Conservation (phyloP, 2,888 invertebrate genomes). For the Nymphalis urticae region DNA sequence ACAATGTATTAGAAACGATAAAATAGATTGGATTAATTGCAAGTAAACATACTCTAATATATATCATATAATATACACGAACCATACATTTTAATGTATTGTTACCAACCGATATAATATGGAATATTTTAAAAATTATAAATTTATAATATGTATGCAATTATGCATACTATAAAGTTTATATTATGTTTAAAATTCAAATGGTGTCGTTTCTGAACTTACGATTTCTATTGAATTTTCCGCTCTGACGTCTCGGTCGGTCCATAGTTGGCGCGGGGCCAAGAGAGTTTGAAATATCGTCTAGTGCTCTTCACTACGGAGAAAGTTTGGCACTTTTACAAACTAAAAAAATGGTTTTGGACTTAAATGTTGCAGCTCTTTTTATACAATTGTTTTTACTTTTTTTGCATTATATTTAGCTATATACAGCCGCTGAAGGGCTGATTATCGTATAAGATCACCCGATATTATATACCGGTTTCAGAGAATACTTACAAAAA, state of each 20-base stretch:
- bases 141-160: background rate
- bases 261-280: slow-evolving; percentile 4
- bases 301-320: slow-evolving; percentile 6
- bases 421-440: no score
- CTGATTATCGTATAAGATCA: no score
- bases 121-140: no score
- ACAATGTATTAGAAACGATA: background rate
- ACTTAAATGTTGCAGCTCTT: slow-evolving; percentile 15
- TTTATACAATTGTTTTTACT: background rate
- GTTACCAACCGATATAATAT: no score
- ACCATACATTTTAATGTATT: background rate
- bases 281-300: background rate
- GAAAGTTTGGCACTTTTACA: slow-evolving; percentile 13
- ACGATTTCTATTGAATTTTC: slow-evolving; percentile 7
- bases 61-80: background rate
- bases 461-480: no score
- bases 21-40: background rate
- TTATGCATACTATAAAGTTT: background rate
- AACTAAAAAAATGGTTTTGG: slow-evolving; percentile 6
- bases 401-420: background rate
- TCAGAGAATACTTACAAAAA: no score
- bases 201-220: background rate
- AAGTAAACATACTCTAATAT: background rate
- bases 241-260: slow-evolving; percentile 1
- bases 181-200: background rate